Conservation (phyloP, 2,113 vertebrate genomes). For the Rhinolophus sinicus region DNA sequence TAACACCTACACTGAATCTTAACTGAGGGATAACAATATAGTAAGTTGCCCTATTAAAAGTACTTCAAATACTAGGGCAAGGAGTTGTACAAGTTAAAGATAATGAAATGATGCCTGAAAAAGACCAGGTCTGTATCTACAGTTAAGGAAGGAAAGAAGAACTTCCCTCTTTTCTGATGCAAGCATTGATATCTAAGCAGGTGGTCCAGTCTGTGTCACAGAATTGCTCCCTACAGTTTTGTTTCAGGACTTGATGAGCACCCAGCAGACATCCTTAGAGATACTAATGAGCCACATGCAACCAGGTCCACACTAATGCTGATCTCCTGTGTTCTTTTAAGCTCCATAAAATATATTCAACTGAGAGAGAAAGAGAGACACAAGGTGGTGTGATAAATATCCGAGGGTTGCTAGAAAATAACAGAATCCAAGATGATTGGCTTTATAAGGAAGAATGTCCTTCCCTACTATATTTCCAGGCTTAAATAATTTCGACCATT, state of each 20-base stretch:
- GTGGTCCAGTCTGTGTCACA: neutral
- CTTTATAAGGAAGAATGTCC: neutral
- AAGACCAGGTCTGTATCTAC: neutral
- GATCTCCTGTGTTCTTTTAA: neutral
- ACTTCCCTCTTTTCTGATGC: neutral
- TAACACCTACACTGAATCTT: constrained; percentile 75
- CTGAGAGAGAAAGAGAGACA: neutral
- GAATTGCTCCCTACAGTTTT: neutral
- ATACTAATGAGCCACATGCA: neutral
- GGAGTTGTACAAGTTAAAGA: constrained; percentile 44
- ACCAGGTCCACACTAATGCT: neutral
- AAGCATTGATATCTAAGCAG: neutral
- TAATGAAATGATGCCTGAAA: constrained; percentile 19
- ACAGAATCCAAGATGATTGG: neutral
- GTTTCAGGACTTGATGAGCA: neutral
- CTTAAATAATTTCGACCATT: neutral
- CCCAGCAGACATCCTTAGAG: neutral
- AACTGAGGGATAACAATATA: constrained; percentile 67
- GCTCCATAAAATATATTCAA: neutral
- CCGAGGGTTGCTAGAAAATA: neutral
- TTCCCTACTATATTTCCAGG: neutral
- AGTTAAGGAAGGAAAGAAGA: constrained; percentile 22
- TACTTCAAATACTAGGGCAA: constrained; percentile 55
- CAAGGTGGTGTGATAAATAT: neutral
- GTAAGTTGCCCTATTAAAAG: constrained; percentile 47